Evolutionary conservation across 2,888 invertebrate species (phyloP).

Genomic region (Callyntrura guangdongensis): DNA sequence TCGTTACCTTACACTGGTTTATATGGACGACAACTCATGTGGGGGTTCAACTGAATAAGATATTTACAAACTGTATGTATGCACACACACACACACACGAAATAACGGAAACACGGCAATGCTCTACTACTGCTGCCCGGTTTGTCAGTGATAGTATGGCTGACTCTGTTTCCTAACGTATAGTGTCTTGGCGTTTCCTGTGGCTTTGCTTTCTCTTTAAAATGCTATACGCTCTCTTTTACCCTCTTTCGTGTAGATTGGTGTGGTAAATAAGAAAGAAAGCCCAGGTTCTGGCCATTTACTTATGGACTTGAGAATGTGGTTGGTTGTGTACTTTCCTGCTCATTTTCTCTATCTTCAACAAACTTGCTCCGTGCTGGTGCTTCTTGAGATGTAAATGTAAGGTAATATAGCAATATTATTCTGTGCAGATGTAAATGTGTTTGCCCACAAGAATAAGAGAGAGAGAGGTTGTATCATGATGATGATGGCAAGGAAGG

Average conservation of each 20-base stretch:
- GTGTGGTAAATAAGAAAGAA: neutral
- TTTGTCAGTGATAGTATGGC: neutral
- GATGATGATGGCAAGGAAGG: conserved; percentile 12
- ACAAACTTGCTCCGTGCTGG: neutral
- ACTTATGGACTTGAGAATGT: neutral
- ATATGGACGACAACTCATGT: neutral
- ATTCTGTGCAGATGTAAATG: conserved; percentile 42
- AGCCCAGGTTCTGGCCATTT: conserved; percentile 11
- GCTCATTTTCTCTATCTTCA: neutral
- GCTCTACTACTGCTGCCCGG: too few relatives aligned
- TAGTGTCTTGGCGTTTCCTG: neutral
- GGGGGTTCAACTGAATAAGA: neutral
- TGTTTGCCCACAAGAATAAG: conserved; percentile 53
- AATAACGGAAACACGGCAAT: neutral
- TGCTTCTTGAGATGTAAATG: conserved; percentile 42
- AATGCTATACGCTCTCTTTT: neutral
- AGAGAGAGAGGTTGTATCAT: conserved; percentile 20
- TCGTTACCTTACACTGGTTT: neutral
- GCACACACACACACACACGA: neutral
- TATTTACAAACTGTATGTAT: neutral
- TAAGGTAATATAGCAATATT: conserved; percentile 30
- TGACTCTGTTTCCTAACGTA: neutral
- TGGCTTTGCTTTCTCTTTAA: conserved; percentile 39
- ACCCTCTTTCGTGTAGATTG: neutral
- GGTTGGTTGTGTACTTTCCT: conserved; percentile 2